Conservation (phyloP, 2,888 invertebrate genomes). For the Oeneis ivallda region DNA sequence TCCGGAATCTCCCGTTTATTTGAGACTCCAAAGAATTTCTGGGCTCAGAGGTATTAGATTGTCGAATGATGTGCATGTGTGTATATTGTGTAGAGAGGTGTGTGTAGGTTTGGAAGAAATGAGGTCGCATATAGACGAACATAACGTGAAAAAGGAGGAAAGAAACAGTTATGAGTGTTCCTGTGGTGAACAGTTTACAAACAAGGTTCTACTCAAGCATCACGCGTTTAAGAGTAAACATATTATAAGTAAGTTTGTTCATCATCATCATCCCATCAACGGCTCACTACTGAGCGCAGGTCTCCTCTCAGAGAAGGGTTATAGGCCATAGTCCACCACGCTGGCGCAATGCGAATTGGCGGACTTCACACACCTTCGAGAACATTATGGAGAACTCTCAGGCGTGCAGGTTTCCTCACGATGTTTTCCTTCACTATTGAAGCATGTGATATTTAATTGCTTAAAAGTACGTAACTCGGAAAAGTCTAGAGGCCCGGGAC, state of each 20-base stretch:
- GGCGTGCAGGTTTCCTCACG: too few relatives aligned
- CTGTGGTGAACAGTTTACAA: constrained; percentile 56
- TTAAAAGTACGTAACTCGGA: too few relatives aligned
- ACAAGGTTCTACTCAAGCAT: constrained; percentile 52
- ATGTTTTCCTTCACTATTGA: too few relatives aligned
- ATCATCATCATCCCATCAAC: too few relatives aligned
- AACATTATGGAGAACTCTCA: too few relatives aligned
- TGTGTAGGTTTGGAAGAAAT: constrained; percentile 42
- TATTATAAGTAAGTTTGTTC: constrained; percentile 2
- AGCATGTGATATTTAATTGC: too few relatives aligned
- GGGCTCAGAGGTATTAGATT: constrained; percentile 47
- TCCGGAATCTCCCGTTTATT: not conserved
- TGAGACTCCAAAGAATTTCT: constrained; percentile 33
- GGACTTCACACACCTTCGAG: too few relatives aligned
- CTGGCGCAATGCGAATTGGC: too few relatives aligned
- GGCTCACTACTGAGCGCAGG: too few relatives aligned
- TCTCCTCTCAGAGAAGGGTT: too few relatives aligned
- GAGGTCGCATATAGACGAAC: constrained; percentile 45
- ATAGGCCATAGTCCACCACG: too few relatives aligned
- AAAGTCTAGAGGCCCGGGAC: too few relatives aligned
- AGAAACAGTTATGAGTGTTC: constrained; percentile 43
- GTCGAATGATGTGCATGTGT: constrained; percentile 45
- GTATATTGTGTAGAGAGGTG: constrained; percentile 58
- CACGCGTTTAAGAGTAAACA: constrained; percentile 18
- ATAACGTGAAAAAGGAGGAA: constrained; percentile 29